A percentile compares a stretch with the other conserved stretches of the same genome.
phyloP scores from a whole-genome alignment of 2,888 invertebrate genomes.

The Idaea dimidiata region DNA sequence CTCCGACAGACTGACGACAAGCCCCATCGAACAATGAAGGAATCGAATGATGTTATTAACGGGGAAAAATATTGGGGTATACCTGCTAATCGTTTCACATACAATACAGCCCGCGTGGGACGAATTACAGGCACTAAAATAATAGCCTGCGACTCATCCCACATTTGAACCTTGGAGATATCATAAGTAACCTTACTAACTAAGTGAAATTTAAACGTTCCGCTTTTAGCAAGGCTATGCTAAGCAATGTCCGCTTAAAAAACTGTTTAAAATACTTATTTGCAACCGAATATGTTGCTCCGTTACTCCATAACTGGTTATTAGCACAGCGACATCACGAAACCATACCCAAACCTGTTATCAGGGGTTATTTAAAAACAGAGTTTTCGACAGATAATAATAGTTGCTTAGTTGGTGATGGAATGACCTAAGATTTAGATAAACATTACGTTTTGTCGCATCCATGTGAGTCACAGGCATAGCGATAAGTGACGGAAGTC shows the following conservation, averaged over 20 bases:
- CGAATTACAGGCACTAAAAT: too few relatives aligned
- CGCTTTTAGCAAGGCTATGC: conserved; percentile 33
- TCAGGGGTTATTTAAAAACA: conserved; percentile 21
- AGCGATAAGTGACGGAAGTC: background rate
- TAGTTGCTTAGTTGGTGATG: background rate
- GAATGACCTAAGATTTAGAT: background rate
- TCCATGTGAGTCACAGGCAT: background rate
- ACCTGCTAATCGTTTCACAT: too few relatives aligned
- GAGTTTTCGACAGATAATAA: conserved; percentile 8
- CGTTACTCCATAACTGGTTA: conserved; percentile 39
- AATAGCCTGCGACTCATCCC: too few relatives aligned
- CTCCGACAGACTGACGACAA: conserved; percentile 15
- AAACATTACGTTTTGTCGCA: background rate
- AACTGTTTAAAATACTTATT: conserved; percentile 27
- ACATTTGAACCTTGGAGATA: conserved; percentile 16
- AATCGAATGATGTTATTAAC: background rate
- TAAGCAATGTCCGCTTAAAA: conserved; percentile 37
- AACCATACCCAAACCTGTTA: conserved; percentile 35
- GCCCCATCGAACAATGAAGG: background rate
- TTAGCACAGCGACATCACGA: conserved; percentile 33
- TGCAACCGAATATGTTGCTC: conserved; percentile 38
- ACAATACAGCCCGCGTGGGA: too few relatives aligned
- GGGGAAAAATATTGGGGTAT: too few relatives aligned
- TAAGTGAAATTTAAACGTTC: conserved; percentile 37
- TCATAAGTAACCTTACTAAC: conserved; percentile 13